These are phyloP conservation scores for Tokudaia muenninki DNA, from an alignment of 2,797 vertebrate species.

Conservation along the genomic window DNA sequence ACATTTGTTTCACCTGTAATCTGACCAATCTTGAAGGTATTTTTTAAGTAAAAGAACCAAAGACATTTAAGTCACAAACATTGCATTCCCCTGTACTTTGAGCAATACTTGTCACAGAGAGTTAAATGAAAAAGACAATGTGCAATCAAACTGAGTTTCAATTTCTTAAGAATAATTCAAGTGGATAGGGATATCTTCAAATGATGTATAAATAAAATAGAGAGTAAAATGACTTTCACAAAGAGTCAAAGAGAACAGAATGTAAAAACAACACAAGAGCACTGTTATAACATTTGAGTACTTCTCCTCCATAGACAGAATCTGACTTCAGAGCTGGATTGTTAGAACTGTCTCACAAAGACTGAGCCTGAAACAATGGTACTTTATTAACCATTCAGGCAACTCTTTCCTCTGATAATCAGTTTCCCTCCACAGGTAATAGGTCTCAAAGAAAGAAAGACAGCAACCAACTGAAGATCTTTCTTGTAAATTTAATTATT, in stretches of 20 bases:
- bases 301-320: neutral
- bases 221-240: neutral
- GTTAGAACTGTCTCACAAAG: neutral
- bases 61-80: neutral
- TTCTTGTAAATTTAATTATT: neutral
- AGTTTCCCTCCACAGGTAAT: neutral
- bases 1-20: constrained; percentile 14
- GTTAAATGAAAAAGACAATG: constrained; percentile 30
- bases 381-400: neutral
- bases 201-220: neutral
- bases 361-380: neutral
- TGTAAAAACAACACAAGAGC: too few species aligned
- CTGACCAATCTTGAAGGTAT: neutral
- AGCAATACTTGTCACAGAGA: neutral
- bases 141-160: neutral
- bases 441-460: neutral
- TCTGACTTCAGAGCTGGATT: neutral
- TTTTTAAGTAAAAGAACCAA: constrained; percentile 15
- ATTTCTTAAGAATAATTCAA: neutral
- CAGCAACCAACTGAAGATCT: neutral
- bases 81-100: neutral
- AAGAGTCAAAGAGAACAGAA: neutral
- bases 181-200: neutral
- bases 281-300: neutral
- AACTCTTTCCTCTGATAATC: neutral